These are phyloP conservation scores for Drosophila lacertosa DNA, from an alignment of 1,140 invertebrate genomes.

Conservation along the genomic window DNA sequence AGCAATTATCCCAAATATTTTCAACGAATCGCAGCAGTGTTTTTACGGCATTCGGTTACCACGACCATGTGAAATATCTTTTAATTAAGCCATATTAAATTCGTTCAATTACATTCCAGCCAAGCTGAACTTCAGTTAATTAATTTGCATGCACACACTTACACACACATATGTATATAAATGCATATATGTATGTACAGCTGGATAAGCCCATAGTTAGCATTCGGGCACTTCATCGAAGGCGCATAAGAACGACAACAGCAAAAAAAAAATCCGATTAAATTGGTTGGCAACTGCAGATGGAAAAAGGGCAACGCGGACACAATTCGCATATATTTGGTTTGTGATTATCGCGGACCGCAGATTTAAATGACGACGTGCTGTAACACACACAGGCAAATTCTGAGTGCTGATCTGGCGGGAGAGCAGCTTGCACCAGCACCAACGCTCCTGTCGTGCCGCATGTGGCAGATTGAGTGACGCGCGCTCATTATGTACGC, in stretches of 20 bases:
- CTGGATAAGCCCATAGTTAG: constrained; percentile 24
- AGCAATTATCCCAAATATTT: constrained; percentile 1
- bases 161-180: neutral
- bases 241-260: constrained; percentile 5
- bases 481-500: constrained; percentile 71
- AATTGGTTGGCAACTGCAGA: constrained; percentile 64
- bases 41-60: neutral
- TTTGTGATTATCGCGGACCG: constrained; percentile 72
- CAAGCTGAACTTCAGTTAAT: constrained; percentile 63
- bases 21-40: neutral
- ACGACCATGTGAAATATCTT: constrained; percentile 30
- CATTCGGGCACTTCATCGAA: constrained; percentile 45
- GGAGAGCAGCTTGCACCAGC: constrained; percentile 25
- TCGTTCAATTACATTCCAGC: constrained; percentile 53
- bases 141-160: constrained; percentile 55
- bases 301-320: constrained; percentile 34
- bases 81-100: constrained; percentile 52
- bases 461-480: constrained; percentile 63
- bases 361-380: constrained; percentile 70
- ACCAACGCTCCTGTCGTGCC: constrained; percentile 17
- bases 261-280: constrained; percentile 63
- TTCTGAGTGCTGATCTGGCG: constrained; percentile 27
- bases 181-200: constrained; percentile 10
- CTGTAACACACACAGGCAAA: neutral
- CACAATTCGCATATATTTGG: constrained; percentile 78